Evolutionary conservation across 1,140 invertebrate genomes (phyloP).

Genomic region (Platyscapa corneri): DNA sequence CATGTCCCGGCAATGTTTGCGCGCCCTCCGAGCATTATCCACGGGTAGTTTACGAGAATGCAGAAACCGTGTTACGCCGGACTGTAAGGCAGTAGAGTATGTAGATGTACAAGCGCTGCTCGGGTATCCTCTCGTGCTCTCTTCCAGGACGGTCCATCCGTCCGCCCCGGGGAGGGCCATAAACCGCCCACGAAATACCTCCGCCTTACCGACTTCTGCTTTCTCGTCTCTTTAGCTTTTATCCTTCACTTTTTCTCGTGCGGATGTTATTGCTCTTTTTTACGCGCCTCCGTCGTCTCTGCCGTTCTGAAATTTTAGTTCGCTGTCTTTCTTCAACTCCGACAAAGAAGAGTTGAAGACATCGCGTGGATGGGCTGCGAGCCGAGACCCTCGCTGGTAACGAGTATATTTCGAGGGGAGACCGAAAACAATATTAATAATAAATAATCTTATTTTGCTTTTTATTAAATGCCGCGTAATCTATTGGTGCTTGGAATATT

Average conservation of each 20-base stretch:
- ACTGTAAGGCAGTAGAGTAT: slow-evolving; percentile 51
- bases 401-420: background rate
- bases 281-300: background rate
- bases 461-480: too few species aligned
- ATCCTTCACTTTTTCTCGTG: slow-evolving; percentile 35
- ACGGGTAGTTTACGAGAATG: slow-evolving; percentile 59
- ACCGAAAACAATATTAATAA: too few species aligned
- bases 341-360: background rate
- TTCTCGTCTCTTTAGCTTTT: slow-evolving; percentile 48
- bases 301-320: background rate
- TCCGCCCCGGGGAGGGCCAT: slow-evolving; percentile 54
- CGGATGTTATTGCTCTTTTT: background rate
- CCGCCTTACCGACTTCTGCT: slow-evolving; percentile 48
- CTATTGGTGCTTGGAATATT: too few species aligned
- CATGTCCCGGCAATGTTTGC: slow-evolving; percentile 28
- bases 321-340: background rate
- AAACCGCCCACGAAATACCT: slow-evolving; percentile 56
- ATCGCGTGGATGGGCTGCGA: background rate
- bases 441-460: too few species aligned
- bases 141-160: slow-evolving; percentile 49
- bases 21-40: background rate
- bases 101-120: slow-evolving; percentile 27
- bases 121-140: slow-evolving; percentile 29
- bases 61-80: slow-evolving; percentile 61
- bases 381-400: background rate